Base-by-base conservation (phyloP, 2,113 vertebrate species). In the Forbesichthys papilliferus region DNA sequence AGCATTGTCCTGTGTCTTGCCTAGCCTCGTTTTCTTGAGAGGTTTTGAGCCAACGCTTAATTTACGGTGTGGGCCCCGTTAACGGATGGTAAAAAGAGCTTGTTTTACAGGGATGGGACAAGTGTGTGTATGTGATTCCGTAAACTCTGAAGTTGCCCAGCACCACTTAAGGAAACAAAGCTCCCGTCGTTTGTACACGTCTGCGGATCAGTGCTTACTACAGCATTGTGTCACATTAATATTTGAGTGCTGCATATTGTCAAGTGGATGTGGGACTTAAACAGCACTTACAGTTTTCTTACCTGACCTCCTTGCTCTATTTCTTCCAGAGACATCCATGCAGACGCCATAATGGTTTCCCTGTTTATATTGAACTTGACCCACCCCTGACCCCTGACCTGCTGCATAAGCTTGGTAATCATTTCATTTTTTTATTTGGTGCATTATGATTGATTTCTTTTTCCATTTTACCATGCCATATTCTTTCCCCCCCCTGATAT, bases 321-420 rank as follows among this genome's bases (percentile, higher is more conserved):
- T 97, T 98, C 95, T 97, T 98, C 92, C 96, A 98, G 95, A 97
- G 95, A 96, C 95, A 95, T 95, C 96, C 92, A 61, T 86, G 94
- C 92, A 84, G 96, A 93, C 92, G 95, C 91, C 95, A 94, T 97
- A 95, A 95, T 94, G 95, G 96, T 95, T 98, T 96, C 94, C 95
- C 94, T 96, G 96, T 98, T 98, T 96, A 94, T 96, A 94, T 96
- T 98, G 96, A 97, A 93, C 95, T 97, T 98, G 96, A 98, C 94
- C 95, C 94, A 98, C 94, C 95, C 94, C 96, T 98, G 95, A 97
- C 87, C 91, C 95, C 92, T 98, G 96, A 98, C 94, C 95, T 96
- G 94, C 96, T 96, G 96, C 96, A 98, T 97, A 95, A 93, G 93
- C 95, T 98, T 99, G 96, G 96, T 99, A 99, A 99, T 94, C 96